Evolutionary conservation across 1,140 invertebrate genomes (phyloP).

Genomic region (Oscheius sp.): DNA sequence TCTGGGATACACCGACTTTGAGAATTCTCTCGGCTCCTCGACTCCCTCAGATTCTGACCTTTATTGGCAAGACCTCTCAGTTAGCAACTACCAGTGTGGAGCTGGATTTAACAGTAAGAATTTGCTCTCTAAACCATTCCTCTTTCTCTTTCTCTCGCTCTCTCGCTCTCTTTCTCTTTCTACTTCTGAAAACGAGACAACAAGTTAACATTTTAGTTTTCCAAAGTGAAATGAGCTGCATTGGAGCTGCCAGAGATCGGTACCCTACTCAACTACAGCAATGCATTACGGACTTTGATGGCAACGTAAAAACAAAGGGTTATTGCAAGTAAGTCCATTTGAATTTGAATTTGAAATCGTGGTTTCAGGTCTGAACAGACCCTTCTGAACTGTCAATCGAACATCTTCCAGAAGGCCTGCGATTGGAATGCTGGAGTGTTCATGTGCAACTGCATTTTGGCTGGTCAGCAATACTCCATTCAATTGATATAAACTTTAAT

Average conservation of each 20-base stretch:
- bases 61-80: conserved; percentile 22
- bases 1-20: conserved; percentile 6
- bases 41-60: conserved; percentile 11
- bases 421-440: conserved; percentile 25
- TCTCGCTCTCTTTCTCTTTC: too few relatives aligned
- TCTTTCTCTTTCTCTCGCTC: too few relatives aligned
- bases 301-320: neutral
- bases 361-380: conserved; percentile 20
- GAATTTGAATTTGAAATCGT: neutral
- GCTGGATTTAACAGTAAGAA: conserved; percentile 28
- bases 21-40: neutral
- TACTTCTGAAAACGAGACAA: too few relatives aligned
- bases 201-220: neutral
- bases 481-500: neutral
- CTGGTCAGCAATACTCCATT: neutral
- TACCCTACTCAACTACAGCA: neutral
- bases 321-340: neutral
- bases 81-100: conserved; percentile 22
- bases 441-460: conserved; percentile 19
- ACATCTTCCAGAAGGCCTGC: conserved; percentile 13
- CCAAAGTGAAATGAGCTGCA: neutral
- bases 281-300: too few relatives aligned
- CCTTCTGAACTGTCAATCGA: conserved; percentile 14
- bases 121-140: too few relatives aligned
- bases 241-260: too few relatives aligned